Conservation (phyloP, 2,888 invertebrate genomes). For the Sturmia bella region DNA sequence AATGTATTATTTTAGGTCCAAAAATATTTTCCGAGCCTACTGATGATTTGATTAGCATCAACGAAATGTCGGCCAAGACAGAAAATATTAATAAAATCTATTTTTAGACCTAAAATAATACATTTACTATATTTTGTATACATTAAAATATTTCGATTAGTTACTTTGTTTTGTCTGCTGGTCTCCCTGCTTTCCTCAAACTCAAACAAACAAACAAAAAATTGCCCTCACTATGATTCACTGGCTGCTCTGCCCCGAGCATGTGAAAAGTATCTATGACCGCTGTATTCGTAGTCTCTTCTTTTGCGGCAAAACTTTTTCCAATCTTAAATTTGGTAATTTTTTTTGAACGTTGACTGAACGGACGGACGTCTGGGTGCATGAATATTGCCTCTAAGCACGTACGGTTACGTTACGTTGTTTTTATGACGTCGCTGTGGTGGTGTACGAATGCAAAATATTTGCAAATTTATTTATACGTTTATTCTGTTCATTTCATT, state of each 20-base stretch:
- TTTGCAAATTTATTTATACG: constrained; percentile 48
- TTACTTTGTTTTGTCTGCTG: background rate
- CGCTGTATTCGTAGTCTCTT: constrained; percentile 18
- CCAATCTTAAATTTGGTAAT: constrained; percentile 24
- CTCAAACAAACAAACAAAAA: background rate
- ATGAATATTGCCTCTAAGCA: constrained; percentile 33
- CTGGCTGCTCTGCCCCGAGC: constrained; percentile 2
- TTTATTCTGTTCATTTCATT: background rate
- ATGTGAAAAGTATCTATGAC: constrained; percentile 47
- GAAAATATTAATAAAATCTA: too few relatives aligned
- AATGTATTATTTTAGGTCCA: too few relatives aligned
- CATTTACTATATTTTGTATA: background rate
- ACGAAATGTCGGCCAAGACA: too few relatives aligned
- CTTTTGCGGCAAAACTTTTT: background rate
- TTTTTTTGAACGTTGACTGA: constrained; percentile 26
- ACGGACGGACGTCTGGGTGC: background rate
- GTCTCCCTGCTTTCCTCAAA: background rate
- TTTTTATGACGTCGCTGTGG: constrained; percentile 10
- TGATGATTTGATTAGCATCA: too few relatives aligned
- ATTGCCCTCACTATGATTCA: constrained; percentile 16
- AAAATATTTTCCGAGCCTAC: too few relatives aligned
- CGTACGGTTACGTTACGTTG: constrained; percentile 22
- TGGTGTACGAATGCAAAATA: constrained; percentile 51
- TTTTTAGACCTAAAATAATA: too few relatives aligned
- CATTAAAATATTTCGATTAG: too few relatives aligned